Evolutionary conservation across 2,113 vertebrate species (phyloP).

Genomic region (Callipepla californica): DNA sequence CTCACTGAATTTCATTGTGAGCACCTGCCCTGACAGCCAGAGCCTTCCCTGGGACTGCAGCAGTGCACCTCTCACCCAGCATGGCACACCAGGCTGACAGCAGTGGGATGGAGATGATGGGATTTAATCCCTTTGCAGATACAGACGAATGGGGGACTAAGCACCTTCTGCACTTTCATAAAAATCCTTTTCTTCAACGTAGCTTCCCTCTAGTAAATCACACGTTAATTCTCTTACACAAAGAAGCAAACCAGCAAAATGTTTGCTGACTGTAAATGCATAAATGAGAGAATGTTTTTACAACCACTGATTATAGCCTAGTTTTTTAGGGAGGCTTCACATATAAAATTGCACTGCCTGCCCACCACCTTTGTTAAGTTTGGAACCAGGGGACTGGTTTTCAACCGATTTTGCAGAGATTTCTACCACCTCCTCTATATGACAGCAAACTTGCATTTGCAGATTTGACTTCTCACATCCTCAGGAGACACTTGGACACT

Average conservation of each 20-base stretch:
- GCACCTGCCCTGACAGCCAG: not conserved
- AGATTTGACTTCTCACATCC: not conserved
- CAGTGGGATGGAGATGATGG: not conserved
- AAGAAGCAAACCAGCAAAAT: not conserved
- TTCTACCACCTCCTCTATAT: not conserved
- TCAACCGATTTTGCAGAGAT: not conserved
- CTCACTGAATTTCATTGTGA: not conserved
- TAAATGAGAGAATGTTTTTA: not conserved
- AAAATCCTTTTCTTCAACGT: conserved; percentile 32
- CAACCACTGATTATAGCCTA: not conserved
- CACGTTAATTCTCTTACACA: not conserved
- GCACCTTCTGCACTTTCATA: conserved; percentile 15
- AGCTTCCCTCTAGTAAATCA: conserved; percentile 20
- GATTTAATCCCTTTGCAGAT: conserved; percentile 29
- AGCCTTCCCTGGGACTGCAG: conserved; percentile 14
- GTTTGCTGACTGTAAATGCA: not conserved
- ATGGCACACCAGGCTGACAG: not conserved
- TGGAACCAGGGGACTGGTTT: not conserved
- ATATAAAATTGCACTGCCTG: not conserved
- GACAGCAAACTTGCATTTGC: not conserved
- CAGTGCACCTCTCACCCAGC: not conserved
- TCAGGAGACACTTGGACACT: not conserved
- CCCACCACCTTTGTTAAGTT: not conserved
- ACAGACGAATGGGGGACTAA: conserved; percentile 34
- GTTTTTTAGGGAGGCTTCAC: not conserved